Base-by-base conservation (phyloP, 2,113 vertebrate species). In the Passer domesticus region DNA sequence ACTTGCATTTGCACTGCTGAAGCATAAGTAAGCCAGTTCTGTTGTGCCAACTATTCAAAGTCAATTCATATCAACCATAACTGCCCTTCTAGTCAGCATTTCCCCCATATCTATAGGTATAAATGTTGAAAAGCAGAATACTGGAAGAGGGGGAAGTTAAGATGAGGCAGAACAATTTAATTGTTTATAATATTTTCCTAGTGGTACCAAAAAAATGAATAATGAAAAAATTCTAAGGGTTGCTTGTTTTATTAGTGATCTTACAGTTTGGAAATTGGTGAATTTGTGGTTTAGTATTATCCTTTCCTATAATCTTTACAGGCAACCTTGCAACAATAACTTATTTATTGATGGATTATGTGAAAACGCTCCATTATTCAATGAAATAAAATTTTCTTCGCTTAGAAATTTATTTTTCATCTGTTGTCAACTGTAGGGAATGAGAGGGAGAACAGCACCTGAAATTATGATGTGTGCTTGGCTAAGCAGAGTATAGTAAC, bases 1-100 rank as follows among this genome's bases (percentile, higher is more conserved):
- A 91, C 90, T 97, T 96, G 83, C 74, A 93, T 96, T 94, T 97
- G 96, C 94, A 97, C 94, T 97, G 96, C 63, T 97, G 93, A 96
- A 96, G 91, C 18, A 2, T 52, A 96, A 95, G 94, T 49, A 93
- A 94, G 68, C 68, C 90, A 92, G 94, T 93, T 97, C 84, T 12
- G 2, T 14, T 79, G 84, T 91, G 68, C 91, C 91, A 95, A 81
- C 79, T 64, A 44, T 88, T 90, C 73, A 77, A 89, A 95, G 55
- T 74, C 70, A 94, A 81, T 68, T 87, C 89, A 83, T 84, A 73
- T 88, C 91, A 95, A 92, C 55, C 27, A 30, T 49, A 94, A 74
- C 58, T 95, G 92, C 74, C 70, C 69, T 87, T 76, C 68, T 73
- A 83, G 73, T 82, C 27, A 95, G 89, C 68, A 93, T 75, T 94